Conservation (phyloP, 2,113 vertebrate species). For the Amphilophus citrinellus region DNA sequence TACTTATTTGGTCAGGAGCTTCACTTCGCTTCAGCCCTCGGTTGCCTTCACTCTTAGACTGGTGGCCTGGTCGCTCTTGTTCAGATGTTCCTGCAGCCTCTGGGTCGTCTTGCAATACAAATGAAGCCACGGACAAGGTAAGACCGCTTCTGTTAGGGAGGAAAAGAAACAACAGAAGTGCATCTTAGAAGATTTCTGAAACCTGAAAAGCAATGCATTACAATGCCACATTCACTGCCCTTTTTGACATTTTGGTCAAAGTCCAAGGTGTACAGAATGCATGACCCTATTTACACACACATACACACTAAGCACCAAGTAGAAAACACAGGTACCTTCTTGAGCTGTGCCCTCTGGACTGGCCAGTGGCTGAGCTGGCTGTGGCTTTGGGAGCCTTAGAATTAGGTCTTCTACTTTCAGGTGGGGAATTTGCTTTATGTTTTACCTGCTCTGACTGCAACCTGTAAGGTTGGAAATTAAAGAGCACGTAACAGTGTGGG, state of each 20-base stretch:
- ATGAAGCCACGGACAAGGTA: constrained; percentile 88
- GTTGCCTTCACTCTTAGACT: constrained; percentile 92
- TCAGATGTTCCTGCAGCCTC: constrained; percentile 92
- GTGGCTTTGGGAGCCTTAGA: constrained; percentile 99
- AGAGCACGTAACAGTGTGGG: constrained; percentile 74
- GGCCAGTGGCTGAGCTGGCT: constrained; percentile 94
- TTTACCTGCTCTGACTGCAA: constrained; percentile 99
- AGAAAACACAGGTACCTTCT: constrained; percentile 90
- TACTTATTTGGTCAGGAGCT: constrained; percentile 93
- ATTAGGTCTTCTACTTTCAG: constrained; percentile 98
- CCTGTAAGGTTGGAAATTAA: constrained; percentile 89
- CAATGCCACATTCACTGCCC: constrained; percentile 19
- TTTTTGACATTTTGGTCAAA: constrained; percentile 30
- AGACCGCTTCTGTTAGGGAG: constrained; percentile 88
- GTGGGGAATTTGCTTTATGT: constrained; percentile 98
- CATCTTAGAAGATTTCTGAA: constrained; percentile 11
- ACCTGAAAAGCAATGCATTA: background rate
- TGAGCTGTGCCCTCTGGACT: constrained; percentile 97
- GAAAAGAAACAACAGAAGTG: constrained; percentile 38
- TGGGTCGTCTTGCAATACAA: constrained; percentile 90
- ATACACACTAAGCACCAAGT: constrained; percentile 60
- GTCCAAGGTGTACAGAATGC: constrained; percentile 10
- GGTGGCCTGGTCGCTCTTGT: constrained; percentile 89
- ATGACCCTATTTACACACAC: constrained; percentile 49
- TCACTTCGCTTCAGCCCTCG: constrained; percentile 94